Conservation (phyloP, 1,140 invertebrate genomes). For the Alviniconcha marisindica region DNA sequence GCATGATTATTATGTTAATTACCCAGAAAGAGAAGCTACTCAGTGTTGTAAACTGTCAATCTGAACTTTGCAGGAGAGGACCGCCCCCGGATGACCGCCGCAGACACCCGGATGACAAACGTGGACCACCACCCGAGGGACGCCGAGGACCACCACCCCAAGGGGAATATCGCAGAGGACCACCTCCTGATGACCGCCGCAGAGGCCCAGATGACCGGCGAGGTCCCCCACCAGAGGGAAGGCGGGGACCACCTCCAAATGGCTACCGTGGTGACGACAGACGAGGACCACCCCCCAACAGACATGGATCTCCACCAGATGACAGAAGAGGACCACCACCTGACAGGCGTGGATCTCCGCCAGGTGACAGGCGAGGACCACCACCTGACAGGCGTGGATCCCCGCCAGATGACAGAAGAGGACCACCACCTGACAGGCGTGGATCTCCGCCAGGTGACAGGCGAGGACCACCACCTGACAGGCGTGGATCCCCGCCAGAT, state of each 20-base stretch:
- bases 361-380: constrained; percentile 35
- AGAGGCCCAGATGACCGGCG: constrained; percentile 43
- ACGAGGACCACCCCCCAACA: constrained; percentile 42
- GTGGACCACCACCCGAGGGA: constrained; percentile 46
- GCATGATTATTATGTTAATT: no score
- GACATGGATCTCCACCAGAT: constrained; percentile 20
- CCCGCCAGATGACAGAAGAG: constrained; percentile 35
- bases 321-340: constrained; percentile 31
- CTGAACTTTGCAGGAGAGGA: constrained; percentile 22
- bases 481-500: constrained; percentile 48
- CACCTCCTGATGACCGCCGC: constrained; percentile 42
- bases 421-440: no score
- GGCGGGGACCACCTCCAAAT: constrained; percentile 45
- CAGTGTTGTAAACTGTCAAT: no score
- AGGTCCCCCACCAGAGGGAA: constrained; percentile 45
- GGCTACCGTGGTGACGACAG: constrained; percentile 39
- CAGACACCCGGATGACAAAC: constrained; percentile 35
- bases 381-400: constrained; percentile 42
- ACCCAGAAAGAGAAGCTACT: no score
- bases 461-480: constrained; percentile 21
- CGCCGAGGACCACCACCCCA: constrained; percentile 48
- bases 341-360: constrained; percentile 24
- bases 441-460: constrained; percentile 32
- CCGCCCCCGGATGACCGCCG: constrained; percentile 36
- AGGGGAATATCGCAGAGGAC: constrained; percentile 45